Evolutionary conservation across 2,797 vertebrate genomes (phyloP).

Genomic region (Microchirus variegatus): DNA sequence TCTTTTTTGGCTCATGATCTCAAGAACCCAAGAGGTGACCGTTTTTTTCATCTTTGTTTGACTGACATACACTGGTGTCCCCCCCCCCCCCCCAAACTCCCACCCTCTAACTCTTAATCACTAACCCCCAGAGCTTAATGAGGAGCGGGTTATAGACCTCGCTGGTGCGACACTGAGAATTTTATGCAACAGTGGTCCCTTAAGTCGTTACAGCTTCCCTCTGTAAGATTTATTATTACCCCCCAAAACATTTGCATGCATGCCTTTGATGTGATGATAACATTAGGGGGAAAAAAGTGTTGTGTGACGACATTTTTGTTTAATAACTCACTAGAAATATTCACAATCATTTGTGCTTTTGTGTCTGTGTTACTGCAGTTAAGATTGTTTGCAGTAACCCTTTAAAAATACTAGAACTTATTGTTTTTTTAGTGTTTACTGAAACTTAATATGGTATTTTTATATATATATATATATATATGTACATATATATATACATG

Average conservation of each 20-base stretch:
- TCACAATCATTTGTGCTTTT: slow-evolving; percentile 11
- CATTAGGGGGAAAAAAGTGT: slow-evolving; percentile 5
- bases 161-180: slow-evolving; percentile 21
- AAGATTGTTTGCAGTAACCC: background rate
- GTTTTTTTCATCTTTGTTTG: slow-evolving; percentile 84
- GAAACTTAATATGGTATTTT: too few species aligned
- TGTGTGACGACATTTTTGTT: slow-evolving; percentile 16
- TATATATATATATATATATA: too few species aligned
- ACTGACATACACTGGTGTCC: slow-evolving; percentile 57
- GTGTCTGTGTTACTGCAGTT: slow-evolving; percentile 6
- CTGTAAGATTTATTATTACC: slow-evolving; percentile 8
- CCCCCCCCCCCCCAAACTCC: background rate
- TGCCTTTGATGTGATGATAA: slow-evolving; percentile 48
- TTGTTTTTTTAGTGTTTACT: too few species aligned
- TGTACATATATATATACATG: too few species aligned
- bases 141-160: slow-evolving; percentile 22
- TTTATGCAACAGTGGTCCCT: slow-evolving; percentile 22
- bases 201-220: slow-evolving; percentile 17
- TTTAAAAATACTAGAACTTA: too few species aligned
- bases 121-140: slow-evolving; percentile 41
- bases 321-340: slow-evolving; percentile 35
- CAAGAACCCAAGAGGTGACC: slow-evolving; percentile 99
- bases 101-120: slow-evolving; percentile 51
- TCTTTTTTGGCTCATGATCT: slow-evolving; percentile 98
- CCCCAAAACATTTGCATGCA: slow-evolving; percentile 45